Conservation (phyloP, 2,797 vertebrate genomes). For the Acanthiza pusilla region DNA sequence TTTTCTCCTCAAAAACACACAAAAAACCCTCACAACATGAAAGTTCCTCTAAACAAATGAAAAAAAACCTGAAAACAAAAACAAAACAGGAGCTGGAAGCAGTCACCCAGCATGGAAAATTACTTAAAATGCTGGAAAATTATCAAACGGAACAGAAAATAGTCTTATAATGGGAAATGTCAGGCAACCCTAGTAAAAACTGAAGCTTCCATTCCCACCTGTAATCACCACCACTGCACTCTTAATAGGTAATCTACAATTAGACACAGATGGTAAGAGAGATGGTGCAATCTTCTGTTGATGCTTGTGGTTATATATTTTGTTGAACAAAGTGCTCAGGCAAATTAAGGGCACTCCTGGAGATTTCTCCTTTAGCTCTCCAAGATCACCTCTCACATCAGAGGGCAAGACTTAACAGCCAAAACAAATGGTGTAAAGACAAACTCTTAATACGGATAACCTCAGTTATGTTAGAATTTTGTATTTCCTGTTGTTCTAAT, state of each 20-base stretch:
- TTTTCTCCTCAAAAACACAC: neutral
- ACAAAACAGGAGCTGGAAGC: neutral
- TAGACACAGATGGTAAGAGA: constrained; percentile 46
- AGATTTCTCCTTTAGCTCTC: constrained; percentile 41
- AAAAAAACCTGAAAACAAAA: neutral
- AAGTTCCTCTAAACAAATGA: neutral
- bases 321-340: constrained; percentile 14
- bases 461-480: neutral
- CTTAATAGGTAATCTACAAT: constrained; percentile 36
- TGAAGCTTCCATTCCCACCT: constrained; percentile 48
- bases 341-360: constrained; percentile 46
- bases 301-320: neutral
- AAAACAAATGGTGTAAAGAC: neutral
- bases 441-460: neutral
- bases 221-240: constrained; percentile 29
- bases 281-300: neutral
- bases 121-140: constrained; percentile 20
- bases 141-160: constrained; percentile 23
- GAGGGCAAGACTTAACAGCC: neutral
- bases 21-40: neutral
- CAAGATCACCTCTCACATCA: constrained; percentile 5
- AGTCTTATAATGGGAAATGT: constrained; percentile 44
- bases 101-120: constrained; percentile 47
- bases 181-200: constrained; percentile 17
- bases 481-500: neutral